These are phyloP conservation scores for Colaptes auratus DNA, from an alignment of 2,113 vertebrate species.

Conservation along the genomic window DNA sequence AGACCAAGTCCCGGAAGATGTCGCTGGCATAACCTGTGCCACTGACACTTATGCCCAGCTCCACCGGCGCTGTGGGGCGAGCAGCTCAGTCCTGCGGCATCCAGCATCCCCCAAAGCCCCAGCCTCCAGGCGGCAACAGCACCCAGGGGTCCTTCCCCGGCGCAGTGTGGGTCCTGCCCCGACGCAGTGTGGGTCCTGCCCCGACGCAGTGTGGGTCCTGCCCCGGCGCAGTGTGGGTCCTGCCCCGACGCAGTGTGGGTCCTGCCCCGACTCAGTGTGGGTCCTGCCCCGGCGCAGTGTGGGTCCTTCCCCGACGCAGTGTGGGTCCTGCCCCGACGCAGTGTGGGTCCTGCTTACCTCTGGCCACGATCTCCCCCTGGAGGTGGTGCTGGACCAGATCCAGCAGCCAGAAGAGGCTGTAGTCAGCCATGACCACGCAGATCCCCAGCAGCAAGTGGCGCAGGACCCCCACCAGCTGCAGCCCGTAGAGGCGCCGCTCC, in stretches of 20 bases:
- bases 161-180: too few species aligned
- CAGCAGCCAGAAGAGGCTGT: slow-evolving; percentile 88
- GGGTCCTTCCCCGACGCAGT: rapidly evolving
- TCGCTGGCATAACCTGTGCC: slow-evolving; percentile 83
- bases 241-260: not conserved
- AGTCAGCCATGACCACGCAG: slow-evolving; percentile 83
- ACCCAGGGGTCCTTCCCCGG: not conserved
- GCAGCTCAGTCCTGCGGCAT: not conserved
- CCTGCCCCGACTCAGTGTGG: too few species aligned
- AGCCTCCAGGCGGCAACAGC: rapidly evolving
- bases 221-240: rapidly evolving
- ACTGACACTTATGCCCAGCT: slow-evolving; percentile 72
- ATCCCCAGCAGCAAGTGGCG: slow-evolving; percentile 72
- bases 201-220: rapidly evolving
- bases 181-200: not conserved
- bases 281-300: too few species aligned
- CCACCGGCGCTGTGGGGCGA: slow-evolving; percentile 72
- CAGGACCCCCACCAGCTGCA: slow-evolving; percentile 64
- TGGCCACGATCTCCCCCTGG: slow-evolving; percentile 77
- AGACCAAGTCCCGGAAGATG: slow-evolving; percentile 84
- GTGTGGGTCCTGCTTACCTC: slow-evolving; percentile 62
- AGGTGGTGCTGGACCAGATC: slow-evolving; percentile 84
- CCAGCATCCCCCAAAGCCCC: not conserved
- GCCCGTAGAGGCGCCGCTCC: slow-evolving; percentile 57
- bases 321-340: rapidly evolving